Conservation (phyloP, 1,140 invertebrate species). For the Ceratina calcarata region DNA sequence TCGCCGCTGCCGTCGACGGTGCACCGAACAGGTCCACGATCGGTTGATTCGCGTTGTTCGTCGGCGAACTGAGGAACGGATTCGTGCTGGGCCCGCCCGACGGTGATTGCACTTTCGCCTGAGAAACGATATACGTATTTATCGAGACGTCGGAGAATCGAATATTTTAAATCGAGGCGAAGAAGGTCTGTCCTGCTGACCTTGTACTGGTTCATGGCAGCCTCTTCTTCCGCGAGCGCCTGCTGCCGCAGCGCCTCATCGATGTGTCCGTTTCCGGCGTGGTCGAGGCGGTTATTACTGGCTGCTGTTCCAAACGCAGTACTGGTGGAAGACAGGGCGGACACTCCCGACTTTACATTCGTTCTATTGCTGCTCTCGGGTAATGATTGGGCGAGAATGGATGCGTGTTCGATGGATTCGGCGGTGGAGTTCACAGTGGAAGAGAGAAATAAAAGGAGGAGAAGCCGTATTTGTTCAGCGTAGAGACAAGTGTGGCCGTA, state of each 20-base stretch:
- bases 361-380: constrained; percentile 87
- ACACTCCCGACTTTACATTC: constrained; percentile 94
- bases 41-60: constrained; percentile 82
- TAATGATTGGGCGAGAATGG: constrained; percentile 73
- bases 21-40: constrained; percentile 90
- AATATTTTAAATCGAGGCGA: no score
- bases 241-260: constrained; percentile 93
- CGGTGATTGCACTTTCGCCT: constrained; percentile 90
- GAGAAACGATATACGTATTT: constrained; percentile 28
- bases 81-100: constrained; percentile 88
- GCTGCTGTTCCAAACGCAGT: constrained; percentile 91
- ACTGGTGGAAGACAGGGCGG: constrained; percentile 93
- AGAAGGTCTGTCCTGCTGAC: constrained; percentile 78
- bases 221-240: constrained; percentile 96
- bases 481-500: constrained; percentile 65
- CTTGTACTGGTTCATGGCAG: constrained; percentile 96
- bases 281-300: constrained; percentile 87
- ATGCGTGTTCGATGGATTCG: constrained; percentile 61
- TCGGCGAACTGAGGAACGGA: constrained; percentile 89
- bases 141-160: no score
- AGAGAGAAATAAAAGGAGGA: constrained; percentile 44
- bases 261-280: constrained; percentile 86
- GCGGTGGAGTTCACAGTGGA: constrained; percentile 37
- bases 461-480: constrained; percentile 61
- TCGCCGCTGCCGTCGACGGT: constrained; percentile 77